A percentile compares a stretch with the other conserved stretches of the same genome.
Evolutionary conservation across 2,888 invertebrate species (phyloP).

Genomic region (Ellobium chinense): DNA sequence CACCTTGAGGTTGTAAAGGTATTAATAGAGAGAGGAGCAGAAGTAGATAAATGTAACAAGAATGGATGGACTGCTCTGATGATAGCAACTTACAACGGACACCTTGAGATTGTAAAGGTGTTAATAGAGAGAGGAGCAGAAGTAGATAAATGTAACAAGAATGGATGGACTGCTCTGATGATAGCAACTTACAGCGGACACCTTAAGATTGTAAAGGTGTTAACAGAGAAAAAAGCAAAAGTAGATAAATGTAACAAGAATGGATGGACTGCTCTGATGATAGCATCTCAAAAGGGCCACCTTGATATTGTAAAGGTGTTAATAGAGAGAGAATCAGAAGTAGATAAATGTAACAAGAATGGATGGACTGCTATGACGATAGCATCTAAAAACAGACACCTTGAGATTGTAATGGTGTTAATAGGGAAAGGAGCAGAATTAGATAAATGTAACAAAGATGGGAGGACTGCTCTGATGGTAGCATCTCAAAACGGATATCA

Average conservation of each 20-base stretch:
- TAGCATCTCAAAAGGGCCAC: too few relatives aligned
- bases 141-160: background rate
- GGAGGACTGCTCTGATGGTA: constrained; percentile 10
- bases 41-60: background rate
- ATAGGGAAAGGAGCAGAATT: background rate
- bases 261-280: too few relatives aligned
- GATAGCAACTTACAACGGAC: constrained; percentile 2
- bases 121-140: background rate
- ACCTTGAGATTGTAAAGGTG: background rate
- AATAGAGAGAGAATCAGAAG: too few relatives aligned
- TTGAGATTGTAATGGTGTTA: background rate
- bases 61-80: constrained; percentile 17
- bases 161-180: constrained; percentile 38
- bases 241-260: too few relatives aligned
- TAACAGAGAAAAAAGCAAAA: too few relatives aligned
- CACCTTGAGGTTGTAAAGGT: constrained; percentile 7
- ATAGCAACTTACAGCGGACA: constrained; percentile 30
- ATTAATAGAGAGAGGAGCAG: background rate
- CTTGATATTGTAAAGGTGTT: too few relatives aligned
- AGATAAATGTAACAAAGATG: constrained; percentile 14
- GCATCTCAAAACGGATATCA: constrained; percentile 21
- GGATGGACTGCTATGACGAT: constrained; percentile 13
- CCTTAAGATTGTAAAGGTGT: too few relatives aligned
- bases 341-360: too few relatives aligned
- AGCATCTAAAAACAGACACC: constrained; percentile 16